phyloP scores from a whole-genome alignment of 2,888 invertebrate genomes.

The Pilophorus perplexus region DNA sequence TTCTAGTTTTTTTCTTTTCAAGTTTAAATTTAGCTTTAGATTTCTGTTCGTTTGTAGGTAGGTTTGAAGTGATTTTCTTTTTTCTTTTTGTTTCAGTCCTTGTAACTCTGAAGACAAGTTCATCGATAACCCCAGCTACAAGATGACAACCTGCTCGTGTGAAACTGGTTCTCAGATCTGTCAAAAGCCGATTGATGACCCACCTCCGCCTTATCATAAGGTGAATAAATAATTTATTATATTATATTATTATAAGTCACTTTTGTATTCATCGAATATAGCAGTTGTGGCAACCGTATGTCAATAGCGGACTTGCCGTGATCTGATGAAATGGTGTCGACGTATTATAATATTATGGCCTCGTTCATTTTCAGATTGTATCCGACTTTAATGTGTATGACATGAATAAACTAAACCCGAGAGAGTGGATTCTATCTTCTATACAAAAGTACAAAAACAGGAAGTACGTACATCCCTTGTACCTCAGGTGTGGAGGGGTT shows the following conservation, averaged over 20 bases:
- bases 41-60: too few species aligned
- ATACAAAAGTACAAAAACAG: not conserved
- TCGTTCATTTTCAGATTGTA: constrained; percentile 16
- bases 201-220: constrained; percentile 56
- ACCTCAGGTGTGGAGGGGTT: not conserved
- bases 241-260: too few species aligned
- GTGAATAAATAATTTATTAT: too few species aligned
- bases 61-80: too few species aligned
- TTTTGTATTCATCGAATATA: too few species aligned
- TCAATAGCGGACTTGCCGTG: too few species aligned
- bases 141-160: constrained; percentile 48
- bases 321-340: too few species aligned
- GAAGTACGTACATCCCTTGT: not conserved
- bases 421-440: constrained; percentile 13
- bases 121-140: constrained; percentile 26
- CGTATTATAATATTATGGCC: too few species aligned
- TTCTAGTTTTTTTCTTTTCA: too few species aligned
- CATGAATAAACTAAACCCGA: not conserved
- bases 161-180: constrained; percentile 53
- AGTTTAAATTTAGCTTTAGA: too few species aligned
- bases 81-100: not conserved
- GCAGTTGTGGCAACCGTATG: too few species aligned
- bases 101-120: not conserved
- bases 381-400: constrained; percentile 1
- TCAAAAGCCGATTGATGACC: constrained; percentile 52